Evolutionary conservation across 2,888 invertebrate species (phyloP), one percentile per base, ranked within the genome.

Genomic region (Temnothorax unifasciatus): DNA sequence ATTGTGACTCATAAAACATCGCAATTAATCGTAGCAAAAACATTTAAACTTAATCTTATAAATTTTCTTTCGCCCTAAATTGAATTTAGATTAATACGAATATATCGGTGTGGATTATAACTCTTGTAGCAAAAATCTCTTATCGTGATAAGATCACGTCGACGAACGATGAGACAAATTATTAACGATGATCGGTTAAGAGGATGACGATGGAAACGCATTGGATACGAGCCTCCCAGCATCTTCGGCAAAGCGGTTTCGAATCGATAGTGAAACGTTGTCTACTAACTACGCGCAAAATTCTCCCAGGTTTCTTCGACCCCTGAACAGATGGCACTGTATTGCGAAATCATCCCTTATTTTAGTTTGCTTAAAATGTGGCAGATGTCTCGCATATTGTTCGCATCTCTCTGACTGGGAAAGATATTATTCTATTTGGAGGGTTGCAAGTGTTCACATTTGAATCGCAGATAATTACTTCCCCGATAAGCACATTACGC

Each of bases 131-230:
- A 29, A 57, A 69, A 34, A 47, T 18, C 13, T 21, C 18, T 77
- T 83, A 83, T 77, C 83, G 69, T 47, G 47, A 44, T 41, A 69
- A 73, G 73, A 50, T 81, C 34, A 77, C 29, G 54, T 69, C 59
- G 57, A 18, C 47, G 63, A 75, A 9, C 50, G 74, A 69, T 64
- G n/a, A 54, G 57, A 66, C 3, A 11, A 41, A 25, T 18, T 21
- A 50, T 90, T 90, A 90, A 77, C 90, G 84, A 68, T 92, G 79
- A 94, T 94, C 94, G 94, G 94, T 94, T 92, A 94, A 88, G 93
- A 93, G 93, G 94, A 91, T 90, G 85, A 83, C 92, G 85, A 83
- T 81, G 76, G 85, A 66, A 73, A 76, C 74, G 64, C 84, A 71
- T 73, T 73, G 8, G 83, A 74, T 82, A 85, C 41, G 13, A 47